Conservation (phyloP, 2,113 vertebrate genomes). For the Delphinus delphis region DNA sequence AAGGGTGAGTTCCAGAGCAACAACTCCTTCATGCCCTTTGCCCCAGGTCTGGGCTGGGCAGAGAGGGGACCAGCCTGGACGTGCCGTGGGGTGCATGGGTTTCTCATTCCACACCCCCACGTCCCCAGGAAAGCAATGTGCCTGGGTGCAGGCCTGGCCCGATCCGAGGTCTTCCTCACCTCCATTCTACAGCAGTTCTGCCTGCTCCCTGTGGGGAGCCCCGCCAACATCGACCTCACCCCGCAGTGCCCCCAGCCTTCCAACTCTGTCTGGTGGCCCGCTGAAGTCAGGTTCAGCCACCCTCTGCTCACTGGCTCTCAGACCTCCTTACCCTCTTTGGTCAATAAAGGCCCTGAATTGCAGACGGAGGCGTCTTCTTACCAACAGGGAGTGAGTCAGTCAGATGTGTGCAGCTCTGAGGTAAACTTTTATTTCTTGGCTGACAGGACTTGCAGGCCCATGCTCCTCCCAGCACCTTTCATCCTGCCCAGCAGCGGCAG, state of each 20-base stretch:
- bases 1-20: slow-evolving; percentile 60
- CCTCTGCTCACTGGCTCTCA: background rate
- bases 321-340: background rate
- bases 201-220: slow-evolving; percentile 18
- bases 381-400: background rate
- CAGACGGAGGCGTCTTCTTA: background rate
- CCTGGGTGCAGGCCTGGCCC: slow-evolving; percentile 65
- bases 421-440: slow-evolving; percentile 77
- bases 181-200: slow-evolving; percentile 63
- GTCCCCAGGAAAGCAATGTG: slow-evolving; percentile 62
- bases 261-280: slow-evolving; percentile 40
- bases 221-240: slow-evolving; percentile 36
- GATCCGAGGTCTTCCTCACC: slow-evolving; percentile 62
- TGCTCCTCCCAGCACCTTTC: slow-evolving; percentile 33
- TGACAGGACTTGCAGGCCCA: slow-evolving; percentile 49
- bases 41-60: slow-evolving; percentile 45
- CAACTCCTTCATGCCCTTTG: slow-evolving; percentile 72
- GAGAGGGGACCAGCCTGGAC: background rate
- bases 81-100: rapidly evolving
- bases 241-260: slow-evolving; percentile 26
- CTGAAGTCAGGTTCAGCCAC: background rate
- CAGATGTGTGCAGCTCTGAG: slow-evolving; percentile 61
- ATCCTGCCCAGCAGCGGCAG: slow-evolving; percentile 1
- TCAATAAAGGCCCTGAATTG: background rate
- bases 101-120: background rate